Base-by-base conservation (phyloP, 1,140 invertebrate species). In the Macrotrachela quadricornifera region DNA sequence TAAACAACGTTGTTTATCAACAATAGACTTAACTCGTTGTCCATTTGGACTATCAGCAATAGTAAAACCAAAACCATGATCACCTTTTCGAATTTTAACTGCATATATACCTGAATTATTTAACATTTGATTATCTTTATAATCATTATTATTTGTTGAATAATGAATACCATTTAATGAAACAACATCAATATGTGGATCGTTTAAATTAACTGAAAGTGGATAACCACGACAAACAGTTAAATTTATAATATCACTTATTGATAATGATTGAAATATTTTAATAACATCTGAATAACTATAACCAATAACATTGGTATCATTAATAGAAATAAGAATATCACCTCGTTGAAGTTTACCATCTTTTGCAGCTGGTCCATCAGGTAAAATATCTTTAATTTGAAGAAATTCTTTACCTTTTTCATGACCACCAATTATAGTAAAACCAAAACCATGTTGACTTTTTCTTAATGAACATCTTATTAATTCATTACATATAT, bases 341-440 rank as follows among this genome's bases (percentile, higher is more conserved):
- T 96, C 92, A 39, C 91, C 90, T 51, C 78, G 81, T 61, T 76
- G 72, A 13, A 85, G 70, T 63, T 81, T 80, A 56, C 86, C 88
- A 73, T 95, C 85, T n/a, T 82, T 72, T 80, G 86, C 90, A 4
- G 92, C 92, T 0, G 92, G 88, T 17, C 92, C 90, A 65, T 91
- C 85, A 6, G 83, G 81, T 9, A 95, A 87, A 47, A 97, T 85
- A 60, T 83, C 91, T 67, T 95, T 92, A 42, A 99, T 94, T 60
- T 75, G 72, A 42, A 75, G 62, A 58, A 75, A 75, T 54, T 75
- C 72, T 30, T 66, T 62, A 56, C 70, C 64, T 10, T 61, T 60
- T 14, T 65, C 61, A 55, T 83, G 82, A 18, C 85, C 85, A 6
- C 94, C 90, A 45, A 90, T 80, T 54, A 95, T 81, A 1, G 91